phyloP scores from a whole-genome alignment of 2,797 vertebrate genomes.

The Sorex maritimensis region DNA sequence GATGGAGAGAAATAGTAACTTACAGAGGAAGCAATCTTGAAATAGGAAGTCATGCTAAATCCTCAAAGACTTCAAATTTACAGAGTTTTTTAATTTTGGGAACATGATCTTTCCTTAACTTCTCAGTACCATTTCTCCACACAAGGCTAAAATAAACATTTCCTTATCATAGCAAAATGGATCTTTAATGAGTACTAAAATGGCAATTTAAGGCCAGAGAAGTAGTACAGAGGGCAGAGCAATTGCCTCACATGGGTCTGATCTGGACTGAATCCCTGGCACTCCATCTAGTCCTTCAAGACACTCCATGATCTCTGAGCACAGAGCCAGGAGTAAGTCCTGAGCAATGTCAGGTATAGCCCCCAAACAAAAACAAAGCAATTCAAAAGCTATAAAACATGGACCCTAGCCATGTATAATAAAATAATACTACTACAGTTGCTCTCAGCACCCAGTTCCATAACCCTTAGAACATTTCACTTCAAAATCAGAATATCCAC shows the following conservation, averaged over 20 bases:
- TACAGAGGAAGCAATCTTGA: constrained; percentile 44
- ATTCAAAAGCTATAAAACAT: neutral
- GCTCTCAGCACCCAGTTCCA: neutral
- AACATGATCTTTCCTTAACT: constrained; percentile 74
- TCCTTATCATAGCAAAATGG: constrained; percentile 59
- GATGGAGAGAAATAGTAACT: constrained; percentile 66
- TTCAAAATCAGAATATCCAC: neutral
- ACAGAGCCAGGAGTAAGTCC: too few relatives aligned
- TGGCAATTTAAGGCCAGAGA: too few relatives aligned
- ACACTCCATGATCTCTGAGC: too few relatives aligned
- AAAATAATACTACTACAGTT: neutral
- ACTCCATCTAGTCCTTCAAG: too few relatives aligned
- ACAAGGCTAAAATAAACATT: constrained; percentile 65
- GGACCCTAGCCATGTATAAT: neutral
- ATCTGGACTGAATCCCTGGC: too few relatives aligned
- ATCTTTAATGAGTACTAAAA: constrained; percentile 23
- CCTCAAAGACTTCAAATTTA: constrained; percentile 66
- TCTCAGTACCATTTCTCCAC: constrained; percentile 59
- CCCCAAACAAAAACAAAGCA: constrained; percentile 58
- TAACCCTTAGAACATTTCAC: neutral
- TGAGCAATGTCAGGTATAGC: too few relatives aligned
- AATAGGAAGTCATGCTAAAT: constrained; percentile 72
- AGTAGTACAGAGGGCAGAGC: too few relatives aligned
- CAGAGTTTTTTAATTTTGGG: constrained; percentile 80
- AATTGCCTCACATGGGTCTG: too few relatives aligned